phyloP scores from a whole-genome alignment of 2,797 vertebrate genomes.

The Onychomys leucogaster region DNA sequence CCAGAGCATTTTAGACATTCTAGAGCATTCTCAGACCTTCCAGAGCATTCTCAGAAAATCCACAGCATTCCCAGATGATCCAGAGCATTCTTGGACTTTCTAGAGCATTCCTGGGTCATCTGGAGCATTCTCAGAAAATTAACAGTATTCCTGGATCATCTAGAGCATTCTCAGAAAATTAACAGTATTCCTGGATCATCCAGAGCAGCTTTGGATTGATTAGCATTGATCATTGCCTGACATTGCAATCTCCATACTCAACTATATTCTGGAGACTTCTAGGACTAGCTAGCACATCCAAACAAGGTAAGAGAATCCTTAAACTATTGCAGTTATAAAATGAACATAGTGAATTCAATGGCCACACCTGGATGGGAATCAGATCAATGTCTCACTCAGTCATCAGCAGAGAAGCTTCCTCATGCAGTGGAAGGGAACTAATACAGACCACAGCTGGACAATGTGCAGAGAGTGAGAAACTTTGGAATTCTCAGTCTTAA shows the following conservation, averaged over 20 bases:
- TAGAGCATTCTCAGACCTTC: too few relatives aligned
- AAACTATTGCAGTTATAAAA: not conserved
- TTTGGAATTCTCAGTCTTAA: not conserved
- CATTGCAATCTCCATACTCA: not conserved
- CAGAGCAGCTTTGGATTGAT: not conserved
- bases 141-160: too few relatives aligned
- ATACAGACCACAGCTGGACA: not conserved
- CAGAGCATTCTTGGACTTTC: too few relatives aligned
- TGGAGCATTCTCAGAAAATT: too few relatives aligned
- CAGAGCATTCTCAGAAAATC: too few relatives aligned
- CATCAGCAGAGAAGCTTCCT: not conserved
- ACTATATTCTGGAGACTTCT: not conserved
- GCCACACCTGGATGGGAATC: not conserved
- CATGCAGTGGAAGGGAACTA: not conserved
- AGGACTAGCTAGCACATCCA: not conserved
- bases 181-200: too few relatives aligned
- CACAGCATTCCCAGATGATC: too few relatives aligned
- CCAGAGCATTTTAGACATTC: too few relatives aligned
- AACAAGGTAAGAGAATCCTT: not conserved
- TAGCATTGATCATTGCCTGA: too few relatives aligned
- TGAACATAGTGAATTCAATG: not conserved
- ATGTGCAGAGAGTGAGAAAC: too few relatives aligned
- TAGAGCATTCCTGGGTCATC: too few relatives aligned
- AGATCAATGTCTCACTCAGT: not conserved
- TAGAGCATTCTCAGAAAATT: too few relatives aligned